Percentiles rank a stretch among this genome's conserved stretches.
Conservation (phyloP, 2,888 invertebrate genomes). For the Cancer borealis region DNA sequence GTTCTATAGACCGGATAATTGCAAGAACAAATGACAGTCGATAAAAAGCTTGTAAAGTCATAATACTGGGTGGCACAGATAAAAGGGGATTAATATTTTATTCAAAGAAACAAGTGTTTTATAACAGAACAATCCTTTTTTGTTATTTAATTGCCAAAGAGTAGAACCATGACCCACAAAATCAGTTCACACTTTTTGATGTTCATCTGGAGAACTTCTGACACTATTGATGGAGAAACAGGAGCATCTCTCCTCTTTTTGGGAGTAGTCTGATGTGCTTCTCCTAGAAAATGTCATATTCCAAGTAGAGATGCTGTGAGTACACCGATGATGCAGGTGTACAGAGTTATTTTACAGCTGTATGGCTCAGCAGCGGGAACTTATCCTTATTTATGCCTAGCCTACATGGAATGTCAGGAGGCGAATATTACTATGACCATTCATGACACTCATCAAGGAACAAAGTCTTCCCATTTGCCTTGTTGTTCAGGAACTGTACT, state of each 20-base stretch:
- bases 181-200: neutral
- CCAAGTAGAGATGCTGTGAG: neutral
- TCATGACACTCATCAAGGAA: conserved; percentile 23
- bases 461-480: conserved; percentile 35
- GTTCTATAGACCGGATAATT: no score
- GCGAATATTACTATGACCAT: neutral
- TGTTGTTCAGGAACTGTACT: conserved; percentile 34
- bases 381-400: neutral
- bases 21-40: no score
- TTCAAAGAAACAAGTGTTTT: neutral
- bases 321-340: conserved; percentile 53
- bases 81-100: neutral
- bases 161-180: neutral
- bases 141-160: neutral
- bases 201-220: neutral
- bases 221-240: conserved; percentile 33
- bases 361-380: conserved; percentile 33
- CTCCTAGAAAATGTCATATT: neutral
- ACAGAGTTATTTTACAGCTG: neutral
- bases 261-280: neutral
- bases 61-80: neutral
- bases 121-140: neutral
- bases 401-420: no score
- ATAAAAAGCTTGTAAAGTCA: no score
- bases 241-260: conserved; percentile 37